Conservation (phyloP, 2,113 vertebrate species). For the Heterotilapia buettikoferi region DNA sequence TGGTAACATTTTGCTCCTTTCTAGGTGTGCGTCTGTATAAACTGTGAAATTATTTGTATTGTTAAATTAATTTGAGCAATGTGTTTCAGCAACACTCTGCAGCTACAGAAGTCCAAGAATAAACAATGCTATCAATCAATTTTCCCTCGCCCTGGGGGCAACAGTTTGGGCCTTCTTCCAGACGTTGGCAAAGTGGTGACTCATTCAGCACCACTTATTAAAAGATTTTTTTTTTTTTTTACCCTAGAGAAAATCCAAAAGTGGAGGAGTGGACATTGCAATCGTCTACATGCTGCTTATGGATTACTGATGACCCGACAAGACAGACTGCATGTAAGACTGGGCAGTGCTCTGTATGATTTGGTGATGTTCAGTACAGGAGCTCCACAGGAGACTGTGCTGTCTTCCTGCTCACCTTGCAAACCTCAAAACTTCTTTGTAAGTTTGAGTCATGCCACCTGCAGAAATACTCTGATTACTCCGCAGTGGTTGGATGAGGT, state of each 20-base stretch:
- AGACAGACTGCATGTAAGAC: not conserved
- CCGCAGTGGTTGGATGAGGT: not conserved
- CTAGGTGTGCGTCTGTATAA: not conserved
- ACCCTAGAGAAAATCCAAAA: not conserved
- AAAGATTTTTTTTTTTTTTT: not conserved
- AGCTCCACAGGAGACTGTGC: not conserved
- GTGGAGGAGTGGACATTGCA: not conserved
- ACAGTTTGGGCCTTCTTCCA: not conserved
- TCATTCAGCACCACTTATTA: not conserved
- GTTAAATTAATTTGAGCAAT: not conserved
- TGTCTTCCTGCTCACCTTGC: not conserved
- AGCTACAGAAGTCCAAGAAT: not conserved
- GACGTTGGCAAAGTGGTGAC: not conserved
- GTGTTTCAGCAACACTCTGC: not conserved
- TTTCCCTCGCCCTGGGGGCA: rapidly evolving
- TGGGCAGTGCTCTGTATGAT: not conserved
- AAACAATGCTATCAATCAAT: not conserved
- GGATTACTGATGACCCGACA: not conserved
- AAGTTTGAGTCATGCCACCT: not conserved
- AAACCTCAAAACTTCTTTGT: not conserved
- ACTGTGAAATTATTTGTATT: not conserved
- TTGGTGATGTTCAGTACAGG: not conserved
- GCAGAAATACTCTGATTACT: not conserved
- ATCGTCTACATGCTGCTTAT: not conserved
- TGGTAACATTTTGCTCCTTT: not conserved